Evolutionary conservation across 2,113 vertebrate species (phyloP).

Genomic region (Micronisus gabar): DNA sequence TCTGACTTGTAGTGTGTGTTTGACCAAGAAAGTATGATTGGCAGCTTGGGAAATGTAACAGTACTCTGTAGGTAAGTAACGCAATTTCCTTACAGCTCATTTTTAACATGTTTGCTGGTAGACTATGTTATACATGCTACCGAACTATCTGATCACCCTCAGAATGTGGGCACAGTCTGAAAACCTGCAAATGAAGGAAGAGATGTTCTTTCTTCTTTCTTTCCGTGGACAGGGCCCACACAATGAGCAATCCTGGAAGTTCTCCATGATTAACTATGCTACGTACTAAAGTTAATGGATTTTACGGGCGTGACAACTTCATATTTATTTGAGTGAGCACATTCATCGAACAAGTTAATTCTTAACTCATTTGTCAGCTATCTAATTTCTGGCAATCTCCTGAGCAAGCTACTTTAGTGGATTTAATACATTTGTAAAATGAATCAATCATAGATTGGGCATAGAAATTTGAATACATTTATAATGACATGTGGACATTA

Average conservation of each 20-base stretch:
- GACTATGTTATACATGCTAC: background rate
- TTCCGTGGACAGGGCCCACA: background rate
- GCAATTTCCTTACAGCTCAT: background rate
- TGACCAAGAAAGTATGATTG: background rate
- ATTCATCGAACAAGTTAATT: background rate
- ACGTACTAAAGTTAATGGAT: background rate
- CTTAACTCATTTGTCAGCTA: background rate
- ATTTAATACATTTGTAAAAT: conserved; percentile 10
- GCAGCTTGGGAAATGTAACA: background rate
- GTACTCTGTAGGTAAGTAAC: background rate
- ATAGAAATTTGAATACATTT: background rate
- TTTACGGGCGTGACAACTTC: background rate
- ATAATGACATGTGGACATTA: background rate
- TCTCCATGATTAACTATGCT: background rate
- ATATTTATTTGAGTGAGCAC: background rate
- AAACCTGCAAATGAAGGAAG: background rate
- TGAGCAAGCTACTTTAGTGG: background rate
- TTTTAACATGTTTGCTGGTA: background rate
- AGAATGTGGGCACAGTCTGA: background rate
- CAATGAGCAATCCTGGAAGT: background rate
- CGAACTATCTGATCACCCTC: background rate
- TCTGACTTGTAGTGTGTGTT: background rate
- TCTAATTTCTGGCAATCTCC: background rate
- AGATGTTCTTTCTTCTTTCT: background rate
- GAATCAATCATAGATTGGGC: background rate